phyloP scores from a whole-genome alignment of 2,888 invertebrate species.

The Rhaphigaster nebulosa region DNA sequence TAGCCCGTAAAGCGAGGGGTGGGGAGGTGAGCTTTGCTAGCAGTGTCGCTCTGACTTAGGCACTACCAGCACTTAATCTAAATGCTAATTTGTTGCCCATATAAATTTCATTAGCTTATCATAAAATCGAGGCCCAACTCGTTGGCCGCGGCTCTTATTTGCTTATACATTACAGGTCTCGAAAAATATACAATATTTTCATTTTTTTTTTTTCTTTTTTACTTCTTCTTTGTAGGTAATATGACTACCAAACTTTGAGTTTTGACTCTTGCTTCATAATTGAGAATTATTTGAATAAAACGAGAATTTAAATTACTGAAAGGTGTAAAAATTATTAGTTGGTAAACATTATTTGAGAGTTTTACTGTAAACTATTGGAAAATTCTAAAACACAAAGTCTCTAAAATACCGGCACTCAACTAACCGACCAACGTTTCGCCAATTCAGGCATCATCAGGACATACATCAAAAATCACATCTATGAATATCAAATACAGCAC shows the following conservation, averaged over 20 bases:
- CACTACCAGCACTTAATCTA: slow-evolving; percentile 5
- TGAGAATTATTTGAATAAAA: background rate
- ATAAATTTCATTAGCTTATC: slow-evolving; percentile 44
- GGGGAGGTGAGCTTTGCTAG: background rate
- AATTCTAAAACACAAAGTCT: no score
- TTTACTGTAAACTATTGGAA: no score
- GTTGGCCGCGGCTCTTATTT: background rate
- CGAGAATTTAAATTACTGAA: no score
- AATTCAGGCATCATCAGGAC: no score
- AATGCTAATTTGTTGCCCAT: slow-evolving; percentile 44
- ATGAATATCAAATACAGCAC: no score
- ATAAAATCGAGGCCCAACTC: background rate
- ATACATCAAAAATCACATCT: no score
- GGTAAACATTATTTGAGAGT: no score
- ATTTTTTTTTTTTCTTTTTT: background rate
- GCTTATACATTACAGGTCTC: background rate
- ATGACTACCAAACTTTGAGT: background rate
- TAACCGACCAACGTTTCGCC: no score
- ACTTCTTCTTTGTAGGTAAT: background rate
- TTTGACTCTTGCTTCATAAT: background rate
- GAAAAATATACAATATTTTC: background rate
- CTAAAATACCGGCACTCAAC: no score
- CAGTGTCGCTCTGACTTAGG: background rate
- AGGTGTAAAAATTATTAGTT: no score
- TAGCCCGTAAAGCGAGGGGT: background rate